Base-by-base conservation (phyloP, 2,888 invertebrate species). In the Chelonus formosanus region DNA sequence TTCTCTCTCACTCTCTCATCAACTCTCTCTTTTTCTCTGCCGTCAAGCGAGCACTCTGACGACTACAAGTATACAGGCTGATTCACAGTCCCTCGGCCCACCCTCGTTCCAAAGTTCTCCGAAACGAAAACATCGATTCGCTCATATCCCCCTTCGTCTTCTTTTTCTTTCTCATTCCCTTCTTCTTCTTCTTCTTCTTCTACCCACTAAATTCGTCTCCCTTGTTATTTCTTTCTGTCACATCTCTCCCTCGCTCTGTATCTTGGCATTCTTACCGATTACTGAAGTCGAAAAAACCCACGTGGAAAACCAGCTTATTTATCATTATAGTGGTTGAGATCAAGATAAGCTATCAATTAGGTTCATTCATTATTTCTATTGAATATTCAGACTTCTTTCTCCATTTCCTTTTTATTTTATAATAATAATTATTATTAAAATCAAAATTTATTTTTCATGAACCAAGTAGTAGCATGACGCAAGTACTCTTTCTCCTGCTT, bases 61-160 rank as follows among this genome's bases (percentile, higher is more conserved):
- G 64, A 65, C 70, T 68, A 43, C 67, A 50, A 69, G 65, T 69
- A 67, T 75, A 76, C 74, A 71, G 71, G 75, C 75, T 74, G 76
- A 75, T 77, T 76, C 78, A 78, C 75, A 75, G 74, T 73, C 73
- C 73, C 70, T 70, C 70, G 71, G 74, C 72, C 71, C 71, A 69
- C 71, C 71, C 64, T 67, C 67, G 67, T 67, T 67, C 58, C 64
- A 69, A 64, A 66, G 63, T 57, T 69, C 58, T 60, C 57, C 59
- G 67, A 69, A 65, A 69, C 57, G 66, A 69, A 69, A 64, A 60
- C 67, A 63, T 62, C 67, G 66, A 54, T 67, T 63, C 69, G 64
- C 63, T 65, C 53, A 52, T 64, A 60, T 50, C 32, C 61, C 34
- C 60, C 57, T 57, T 57, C 58, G 44, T 44, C 61, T 56, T 47